phyloP scores from a whole-genome alignment of 2,797 vertebrate species.

The Alfaro cultratus region DNA sequence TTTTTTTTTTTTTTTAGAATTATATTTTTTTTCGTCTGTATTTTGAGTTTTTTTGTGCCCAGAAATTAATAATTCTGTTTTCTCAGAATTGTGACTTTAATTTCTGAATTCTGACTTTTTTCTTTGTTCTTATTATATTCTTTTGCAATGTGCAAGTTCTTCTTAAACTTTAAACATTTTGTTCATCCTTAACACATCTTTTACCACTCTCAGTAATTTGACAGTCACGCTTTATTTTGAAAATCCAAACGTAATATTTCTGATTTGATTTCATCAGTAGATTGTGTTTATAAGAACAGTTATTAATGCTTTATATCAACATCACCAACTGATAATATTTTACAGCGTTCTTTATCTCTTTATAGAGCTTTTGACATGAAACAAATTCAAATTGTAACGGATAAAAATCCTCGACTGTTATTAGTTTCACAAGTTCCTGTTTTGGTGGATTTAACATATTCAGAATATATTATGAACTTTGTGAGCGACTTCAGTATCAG shows the following conservation, averaged over 20 bases:
- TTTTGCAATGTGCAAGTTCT: too few species aligned
- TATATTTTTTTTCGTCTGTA: too few species aligned
- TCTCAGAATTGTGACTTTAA: too few species aligned
- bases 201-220: not conserved
- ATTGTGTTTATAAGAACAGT: not conserved
- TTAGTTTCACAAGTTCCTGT: not conserved
- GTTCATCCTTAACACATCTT: not conserved
- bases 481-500: not conserved
- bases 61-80: too few species aligned
- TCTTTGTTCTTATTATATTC: not conserved
- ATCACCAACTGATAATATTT: not conserved
- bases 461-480: not conserved
- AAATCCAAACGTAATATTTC: not conserved
- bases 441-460: not conserved
- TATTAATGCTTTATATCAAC: not conserved
- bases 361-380: not conserved
- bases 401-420: not conserved
- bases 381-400: not conserved
- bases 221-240: not conserved
- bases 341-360: not conserved
- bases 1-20: too few species aligned
- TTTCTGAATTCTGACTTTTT: too few species aligned
- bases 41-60: too few species aligned
- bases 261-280: not conserved
- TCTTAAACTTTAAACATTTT: not conserved